Conservation (phyloP, 30 jellyfish, hydroid and myxozoan genomes). For the Chrysaora quinquecirrha region DNA sequence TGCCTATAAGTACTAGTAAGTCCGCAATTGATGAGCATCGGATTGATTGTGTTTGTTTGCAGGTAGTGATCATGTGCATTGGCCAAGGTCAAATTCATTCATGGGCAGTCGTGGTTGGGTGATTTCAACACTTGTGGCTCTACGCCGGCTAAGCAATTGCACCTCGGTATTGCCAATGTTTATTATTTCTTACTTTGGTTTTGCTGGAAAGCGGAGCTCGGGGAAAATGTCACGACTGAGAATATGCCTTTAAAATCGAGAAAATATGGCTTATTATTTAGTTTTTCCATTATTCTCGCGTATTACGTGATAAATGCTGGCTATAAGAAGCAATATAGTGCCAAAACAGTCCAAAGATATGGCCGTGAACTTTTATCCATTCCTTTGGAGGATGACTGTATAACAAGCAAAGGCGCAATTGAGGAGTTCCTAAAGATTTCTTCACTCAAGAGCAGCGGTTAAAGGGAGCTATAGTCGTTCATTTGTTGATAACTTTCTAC, state of each 20-base stretch:
- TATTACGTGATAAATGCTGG: neutral
- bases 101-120: neutral
- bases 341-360: slow-evolving; percentile 16
- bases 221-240: too few species aligned
- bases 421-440: slow-evolving; percentile 98
- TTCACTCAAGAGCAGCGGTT: slow-evolving; percentile 96
- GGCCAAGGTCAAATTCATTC: neutral
- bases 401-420: slow-evolving; percentile 84
- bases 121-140: neutral
- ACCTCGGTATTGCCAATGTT: too few species aligned
- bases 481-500: slow-evolving; percentile 75
- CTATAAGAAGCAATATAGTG: slow-evolving; percentile 19
- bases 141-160: too few species aligned
- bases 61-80: neutral
- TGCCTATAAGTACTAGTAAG: neutral
- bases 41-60: neutral
- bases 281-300: neutral
- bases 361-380: slow-evolving; percentile 54
- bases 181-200: too few species aligned
- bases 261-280: neutral
- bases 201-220: too few species aligned
- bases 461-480: slow-evolving; percentile 81
- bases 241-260: neutral
- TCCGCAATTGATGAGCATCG: neutral
- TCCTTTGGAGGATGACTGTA: slow-evolving; percentile 69